phyloP scores from a whole-genome alignment of 37 sponge, comb jelly and placozoan genomes.

The Cliona cf. orientalis region DNA sequence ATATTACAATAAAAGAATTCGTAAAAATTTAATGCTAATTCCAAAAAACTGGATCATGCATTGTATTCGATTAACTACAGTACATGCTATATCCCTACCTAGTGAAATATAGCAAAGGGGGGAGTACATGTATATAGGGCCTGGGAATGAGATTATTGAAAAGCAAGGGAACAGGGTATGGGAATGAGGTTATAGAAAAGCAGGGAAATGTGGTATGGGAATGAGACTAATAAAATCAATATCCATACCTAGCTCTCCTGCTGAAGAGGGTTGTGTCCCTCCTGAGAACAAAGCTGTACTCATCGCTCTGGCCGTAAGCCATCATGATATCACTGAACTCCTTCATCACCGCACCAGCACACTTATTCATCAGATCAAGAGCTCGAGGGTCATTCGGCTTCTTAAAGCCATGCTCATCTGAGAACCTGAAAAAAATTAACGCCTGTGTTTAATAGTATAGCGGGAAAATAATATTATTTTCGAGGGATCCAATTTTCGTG shows the following conservation, averaged over 20 bases:
- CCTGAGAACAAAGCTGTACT: slow-evolving; percentile 94
- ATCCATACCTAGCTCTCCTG: slow-evolving; percentile 78
- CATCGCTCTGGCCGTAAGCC: slow-evolving; percentile 99
- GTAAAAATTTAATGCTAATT: no score
- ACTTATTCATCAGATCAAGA: slow-evolving; percentile 86
- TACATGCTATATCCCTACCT: no score
- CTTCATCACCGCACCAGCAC: slow-evolving; percentile 86
- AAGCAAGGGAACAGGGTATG: background rate
- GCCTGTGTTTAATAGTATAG: no score
- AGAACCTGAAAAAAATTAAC: slow-evolving; percentile 59
- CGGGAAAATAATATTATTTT: background rate
- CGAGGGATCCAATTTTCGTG: background rate
- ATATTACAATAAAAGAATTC: no score
- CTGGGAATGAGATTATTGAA: background rate
- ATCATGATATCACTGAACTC: slow-evolving; percentile 91
- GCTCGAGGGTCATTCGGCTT: slow-evolving; percentile 97
- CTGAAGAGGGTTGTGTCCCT: slow-evolving; percentile 75
- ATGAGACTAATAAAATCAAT: background rate
- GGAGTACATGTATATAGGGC: no score
- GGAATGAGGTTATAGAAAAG: no score
- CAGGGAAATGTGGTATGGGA: background rate
- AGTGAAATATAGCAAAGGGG: no score
- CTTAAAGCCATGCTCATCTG: slow-evolving; percentile 74
- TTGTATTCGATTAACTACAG: no score
- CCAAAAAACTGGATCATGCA: no score